Evolutionary conservation across 2,113 vertebrate genomes (phyloP), one percentile per base, ranked within the genome.

Genomic region (Leptocoma aspasia): DNA sequence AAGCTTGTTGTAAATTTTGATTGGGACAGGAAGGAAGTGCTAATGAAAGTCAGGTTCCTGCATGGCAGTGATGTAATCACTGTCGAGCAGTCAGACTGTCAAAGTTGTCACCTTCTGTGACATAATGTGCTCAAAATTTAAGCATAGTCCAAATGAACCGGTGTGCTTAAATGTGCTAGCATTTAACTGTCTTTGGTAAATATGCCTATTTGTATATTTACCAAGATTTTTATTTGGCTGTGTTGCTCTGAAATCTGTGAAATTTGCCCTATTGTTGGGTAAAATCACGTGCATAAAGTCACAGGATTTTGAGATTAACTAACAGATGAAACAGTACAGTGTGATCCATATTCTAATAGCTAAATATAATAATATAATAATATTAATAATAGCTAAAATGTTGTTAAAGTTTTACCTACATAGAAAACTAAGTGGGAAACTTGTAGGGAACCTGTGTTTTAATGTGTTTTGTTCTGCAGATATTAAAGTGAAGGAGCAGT

Each of bases 401-500:
- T 27, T 82, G 18, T 45, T 59, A 37, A 77, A 65, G 17, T 14
- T 88, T 94, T 71, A 50, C 11, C 33, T 17, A 24, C 52, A 75
- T 10, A 59, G 66, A 86, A 77, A 78, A 82, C 17, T 22, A 61
- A 63, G 9, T 50, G 27, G 59, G 42, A 68, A 70, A 75, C 66
- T 89, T 92, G 44, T 41, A 56, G 59, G 33, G 50, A 78, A 77
- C 18, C 47, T 87, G 61, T 4, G 7, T 66, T 85, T 52, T 88
- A 82, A 90, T 69, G 27, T 93, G 54, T 86, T 78, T 97, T 95
- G 70, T 90, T 68, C 77, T 92, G 9, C 97, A 99, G 99, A 99
- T 93, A 99, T 99, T 92, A 99, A 99, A 98, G 98, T 99, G 63
- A 99, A 99, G 97, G 99, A 99, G 96, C 99, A 99, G 95, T 99